phyloP scores from a whole-genome alignment of 2,797 vertebrate genomes.

The Pelobates cultripes region DNA sequence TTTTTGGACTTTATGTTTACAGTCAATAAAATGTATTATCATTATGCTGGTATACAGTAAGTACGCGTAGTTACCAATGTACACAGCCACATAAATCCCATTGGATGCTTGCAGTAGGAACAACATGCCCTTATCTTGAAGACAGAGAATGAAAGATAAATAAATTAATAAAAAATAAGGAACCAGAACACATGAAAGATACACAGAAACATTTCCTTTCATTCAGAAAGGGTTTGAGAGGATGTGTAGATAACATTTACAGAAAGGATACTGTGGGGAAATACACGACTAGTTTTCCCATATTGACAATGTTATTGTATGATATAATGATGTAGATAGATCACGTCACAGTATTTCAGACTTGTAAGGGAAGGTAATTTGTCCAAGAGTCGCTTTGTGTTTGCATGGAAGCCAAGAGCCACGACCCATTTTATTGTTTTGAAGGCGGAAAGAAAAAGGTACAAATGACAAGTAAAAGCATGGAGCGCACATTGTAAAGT shows the following conservation, averaged over 20 bases:
- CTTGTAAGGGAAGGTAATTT: constrained; percentile 5
- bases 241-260: constrained; percentile 55
- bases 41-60: constrained; percentile 62
- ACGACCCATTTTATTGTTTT: constrained; percentile 4
- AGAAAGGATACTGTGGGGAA: constrained; percentile 16
- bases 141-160: too few relatives aligned
- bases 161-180: constrained; percentile 1
- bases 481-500: constrained; percentile 5
- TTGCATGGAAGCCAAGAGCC: constrained; percentile 3
- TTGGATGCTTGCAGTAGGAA: neutral
- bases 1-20: constrained; percentile 67
- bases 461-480: constrained; percentile 6
- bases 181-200: constrained; percentile 35
- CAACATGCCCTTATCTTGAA: neutral
- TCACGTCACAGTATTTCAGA: constrained; percentile 10
- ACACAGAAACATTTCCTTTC: constrained; percentile 57
- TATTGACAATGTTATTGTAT: constrained; percentile 46
- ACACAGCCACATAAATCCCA: constrained; percentile 56
- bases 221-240: constrained; percentile 54
- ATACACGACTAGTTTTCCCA: constrained; percentile 30
- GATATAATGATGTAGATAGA: constrained; percentile 32
- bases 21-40: constrained; percentile 64
- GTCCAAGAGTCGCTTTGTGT: constrained; percentile 17
- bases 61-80: constrained; percentile 47
- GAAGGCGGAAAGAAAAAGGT: neutral